phyloP scores from a whole-genome alignment of 2,113 vertebrate genomes.

The Corythornis vintsioides region DNA sequence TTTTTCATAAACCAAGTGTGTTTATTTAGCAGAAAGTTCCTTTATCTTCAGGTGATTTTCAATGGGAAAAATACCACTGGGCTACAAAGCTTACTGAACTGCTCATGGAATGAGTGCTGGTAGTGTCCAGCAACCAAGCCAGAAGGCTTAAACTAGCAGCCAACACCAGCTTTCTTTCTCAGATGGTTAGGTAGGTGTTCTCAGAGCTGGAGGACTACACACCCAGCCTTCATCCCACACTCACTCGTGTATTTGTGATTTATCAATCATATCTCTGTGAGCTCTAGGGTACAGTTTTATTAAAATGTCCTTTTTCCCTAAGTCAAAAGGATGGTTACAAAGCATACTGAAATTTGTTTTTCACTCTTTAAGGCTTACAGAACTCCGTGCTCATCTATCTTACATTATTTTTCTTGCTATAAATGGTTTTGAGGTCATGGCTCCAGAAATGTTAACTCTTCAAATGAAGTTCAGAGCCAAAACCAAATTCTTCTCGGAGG shows the following conservation, averaged over 20 bases:
- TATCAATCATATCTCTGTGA: background rate
- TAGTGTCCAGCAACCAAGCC: background rate
- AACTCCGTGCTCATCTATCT: constrained; percentile 38
- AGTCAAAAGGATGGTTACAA: constrained; percentile 18
- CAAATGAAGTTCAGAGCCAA: constrained; percentile 6
- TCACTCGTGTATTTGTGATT: background rate
- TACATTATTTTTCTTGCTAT: constrained; percentile 57
- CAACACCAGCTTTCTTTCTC: background rate
- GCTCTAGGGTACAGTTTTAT: background rate
- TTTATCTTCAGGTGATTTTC: background rate
- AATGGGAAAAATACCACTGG: background rate
- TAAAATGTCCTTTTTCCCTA: constrained; percentile 18
- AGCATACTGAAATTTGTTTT: constrained; percentile 54
- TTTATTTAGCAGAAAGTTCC: background rate
- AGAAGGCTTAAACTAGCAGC: background rate
- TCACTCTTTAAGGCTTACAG: constrained; percentile 37
- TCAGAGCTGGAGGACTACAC: background rate
- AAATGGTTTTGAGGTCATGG: constrained; percentile 59
- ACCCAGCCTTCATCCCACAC: background rate
- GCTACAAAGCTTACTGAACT: background rate
- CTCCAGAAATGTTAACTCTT: constrained; percentile 51
- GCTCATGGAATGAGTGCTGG: background rate
- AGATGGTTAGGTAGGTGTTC: background rate
- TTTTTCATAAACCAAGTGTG: background rate
- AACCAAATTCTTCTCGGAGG: constrained; percentile 27